A percentile compares a stretch with the other conserved stretches of the same genome.
Conservation (phyloP, 1,140 invertebrate species). For the Drosophila micromelanica region DNA sequence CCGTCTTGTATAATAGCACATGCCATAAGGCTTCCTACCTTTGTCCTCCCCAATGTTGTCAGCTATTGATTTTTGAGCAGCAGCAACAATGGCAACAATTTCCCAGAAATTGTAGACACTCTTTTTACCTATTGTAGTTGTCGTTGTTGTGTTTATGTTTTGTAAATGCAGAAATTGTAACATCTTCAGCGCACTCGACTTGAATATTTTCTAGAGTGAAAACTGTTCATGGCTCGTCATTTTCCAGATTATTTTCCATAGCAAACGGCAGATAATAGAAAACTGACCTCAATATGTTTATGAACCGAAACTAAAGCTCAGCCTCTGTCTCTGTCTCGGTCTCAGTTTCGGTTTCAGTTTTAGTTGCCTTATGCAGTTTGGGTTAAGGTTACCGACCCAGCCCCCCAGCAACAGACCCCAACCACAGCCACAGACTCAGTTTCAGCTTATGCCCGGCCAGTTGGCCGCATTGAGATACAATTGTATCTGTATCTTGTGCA, state of each 20-base stretch:
- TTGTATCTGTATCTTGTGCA: slow-evolving; percentile 30
- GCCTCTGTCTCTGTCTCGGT: background rate
- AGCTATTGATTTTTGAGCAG: slow-evolving; percentile 58
- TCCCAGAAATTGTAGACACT: slow-evolving; percentile 16
- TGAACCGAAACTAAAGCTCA: slow-evolving; percentile 19
- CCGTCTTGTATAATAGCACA: slow-evolving; percentile 23
- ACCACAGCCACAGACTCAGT: background rate
- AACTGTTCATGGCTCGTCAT: slow-evolving; percentile 38
- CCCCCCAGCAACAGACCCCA: slow-evolving; percentile 16
- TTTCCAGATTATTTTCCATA: slow-evolving; percentile 12
- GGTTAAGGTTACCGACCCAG: slow-evolving; percentile 48
- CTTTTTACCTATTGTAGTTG: slow-evolving; percentile 12
- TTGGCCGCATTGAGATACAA: background rate
- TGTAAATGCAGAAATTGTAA: background rate
- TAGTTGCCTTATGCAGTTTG: slow-evolving; percentile 27
- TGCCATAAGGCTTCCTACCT: slow-evolving; percentile 30
- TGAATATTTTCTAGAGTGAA: slow-evolving; percentile 8
- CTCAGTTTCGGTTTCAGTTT: slow-evolving; percentile 24
- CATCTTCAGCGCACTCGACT: slow-evolving; percentile 6
- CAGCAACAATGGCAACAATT: slow-evolving; percentile 41
- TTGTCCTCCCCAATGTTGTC: background rate
- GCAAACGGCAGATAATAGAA: slow-evolving; percentile 21
- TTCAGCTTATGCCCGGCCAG: background rate
- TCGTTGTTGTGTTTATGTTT: background rate
- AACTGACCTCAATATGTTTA: slow-evolving; percentile 47